phyloP scores from a whole-genome alignment of 1,140 invertebrate genomes.

The Saccostrea echinata region DNA sequence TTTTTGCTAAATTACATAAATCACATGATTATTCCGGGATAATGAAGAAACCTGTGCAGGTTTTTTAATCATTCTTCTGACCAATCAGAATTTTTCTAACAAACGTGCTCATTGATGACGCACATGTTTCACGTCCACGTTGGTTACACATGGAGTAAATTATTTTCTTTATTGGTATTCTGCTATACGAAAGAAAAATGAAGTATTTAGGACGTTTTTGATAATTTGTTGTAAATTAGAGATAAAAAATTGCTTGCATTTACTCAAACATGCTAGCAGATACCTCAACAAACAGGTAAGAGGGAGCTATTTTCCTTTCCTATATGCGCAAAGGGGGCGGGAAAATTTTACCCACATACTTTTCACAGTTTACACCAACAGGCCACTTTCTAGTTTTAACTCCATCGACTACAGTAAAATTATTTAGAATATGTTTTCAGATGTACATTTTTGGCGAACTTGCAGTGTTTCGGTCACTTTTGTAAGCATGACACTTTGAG shows the following conservation, averaged over 20 bases:
- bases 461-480: not conserved
- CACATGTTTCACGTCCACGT: conserved; percentile 40
- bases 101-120: conserved; percentile 21
- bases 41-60: not conserved
- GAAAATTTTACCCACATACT: not conserved
- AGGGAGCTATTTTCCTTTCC: not conserved
- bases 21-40: not conserved
- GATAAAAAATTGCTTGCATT: not conserved
- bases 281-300: conserved; percentile 27
- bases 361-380: not conserved
- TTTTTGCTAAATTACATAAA: too few species aligned
- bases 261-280: not conserved
- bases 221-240: not conserved
- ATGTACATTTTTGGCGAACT: not conserved
- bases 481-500: not conserved
- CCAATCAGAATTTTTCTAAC: conserved; percentile 18
- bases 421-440: not conserved
- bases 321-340: not conserved
- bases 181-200: not conserved
- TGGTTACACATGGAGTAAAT: conserved; percentile 41
- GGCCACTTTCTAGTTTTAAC: not conserved
- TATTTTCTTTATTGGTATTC: not conserved
- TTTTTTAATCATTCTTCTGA: not conserved
- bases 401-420: not conserved
- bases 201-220: not conserved